Evolutionary conservation across 2,888 invertebrate species (phyloP).

Genomic region (Dolichomitus sp.): DNA sequence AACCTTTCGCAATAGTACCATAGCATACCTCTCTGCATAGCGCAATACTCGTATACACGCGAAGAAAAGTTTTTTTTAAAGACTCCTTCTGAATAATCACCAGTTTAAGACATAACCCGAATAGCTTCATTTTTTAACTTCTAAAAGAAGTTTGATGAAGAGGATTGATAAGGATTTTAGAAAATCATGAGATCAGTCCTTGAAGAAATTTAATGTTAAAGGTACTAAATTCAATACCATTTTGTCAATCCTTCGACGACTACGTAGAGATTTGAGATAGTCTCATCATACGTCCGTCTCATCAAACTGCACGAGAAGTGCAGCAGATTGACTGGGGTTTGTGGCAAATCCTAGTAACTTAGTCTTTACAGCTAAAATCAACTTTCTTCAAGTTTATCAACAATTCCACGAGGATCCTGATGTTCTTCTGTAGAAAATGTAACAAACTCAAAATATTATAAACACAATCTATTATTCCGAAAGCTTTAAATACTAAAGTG

Average conservation of each 20-base stretch:
- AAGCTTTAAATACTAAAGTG: background rate
- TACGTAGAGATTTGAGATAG: background rate
- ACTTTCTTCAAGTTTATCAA: background rate
- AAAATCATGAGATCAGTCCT: background rate
- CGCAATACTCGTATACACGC: constrained; percentile 16
- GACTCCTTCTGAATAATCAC: background rate
- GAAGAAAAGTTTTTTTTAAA: constrained; percentile 16
- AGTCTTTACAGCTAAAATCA: background rate
- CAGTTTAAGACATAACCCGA: background rate
- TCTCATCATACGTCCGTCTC: background rate
- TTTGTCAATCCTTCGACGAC: background rate
- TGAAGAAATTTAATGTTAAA: background rate
- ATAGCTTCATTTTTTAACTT: background rate
- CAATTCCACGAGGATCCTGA: background rate
- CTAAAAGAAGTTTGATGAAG: background rate
- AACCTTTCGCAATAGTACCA: constrained; percentile 63
- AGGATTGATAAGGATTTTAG: background rate
- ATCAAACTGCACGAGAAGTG: background rate
- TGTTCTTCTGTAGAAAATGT: background rate
- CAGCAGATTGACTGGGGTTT: background rate
- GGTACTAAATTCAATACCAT: background rate
- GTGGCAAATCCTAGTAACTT: background rate
- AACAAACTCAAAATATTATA: background rate
- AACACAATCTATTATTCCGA: background rate
- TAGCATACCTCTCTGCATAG: constrained; percentile 37